Percentiles rank a stretch among this genome's conserved stretches.
Evolutionary conservation across 2,797 vertebrate genomes (phyloP).

Genomic region (Masticophis lateralis): DNA sequence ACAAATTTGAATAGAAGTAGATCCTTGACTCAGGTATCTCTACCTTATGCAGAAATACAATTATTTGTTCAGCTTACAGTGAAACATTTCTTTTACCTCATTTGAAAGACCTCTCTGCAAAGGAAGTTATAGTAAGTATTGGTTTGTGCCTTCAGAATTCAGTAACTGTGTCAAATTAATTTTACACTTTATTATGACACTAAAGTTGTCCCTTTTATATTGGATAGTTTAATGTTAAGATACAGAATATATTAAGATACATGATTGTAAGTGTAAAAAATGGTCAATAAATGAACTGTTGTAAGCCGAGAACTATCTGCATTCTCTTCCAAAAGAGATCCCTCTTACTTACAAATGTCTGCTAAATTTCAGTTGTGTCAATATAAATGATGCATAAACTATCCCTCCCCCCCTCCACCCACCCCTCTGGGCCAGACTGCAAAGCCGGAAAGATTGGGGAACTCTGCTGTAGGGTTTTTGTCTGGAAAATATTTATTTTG

Average conservation of each 20-base stretch:
- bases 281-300: neutral
- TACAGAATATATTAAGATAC: neutral
- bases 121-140: conserved; percentile 84
- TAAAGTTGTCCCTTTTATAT: neutral
- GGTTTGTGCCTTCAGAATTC: neutral
- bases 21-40: conserved; percentile 63
- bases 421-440: rapidly evolving
- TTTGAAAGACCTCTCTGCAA: conserved; percentile 86
- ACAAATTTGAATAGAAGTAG: neutral
- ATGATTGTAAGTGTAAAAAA: neutral
- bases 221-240: neutral
- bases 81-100: conserved; percentile 88
- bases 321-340: neutral
- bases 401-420: neutral
- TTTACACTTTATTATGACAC: neutral
- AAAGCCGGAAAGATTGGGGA: neutral
- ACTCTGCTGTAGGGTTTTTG: neutral
- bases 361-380: neutral
- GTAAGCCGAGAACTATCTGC: neutral
- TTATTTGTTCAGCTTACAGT: conserved; percentile 82
- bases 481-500: neutral
- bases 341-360: neutral
- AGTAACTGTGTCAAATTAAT: neutral
- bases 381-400: neutral
- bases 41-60: conserved; percentile 81